Evolutionary conservation across 2,888 invertebrate species (phyloP), one percentile per base, ranked within the genome.

Genomic region (Siphlonurus alternatus): DNA sequence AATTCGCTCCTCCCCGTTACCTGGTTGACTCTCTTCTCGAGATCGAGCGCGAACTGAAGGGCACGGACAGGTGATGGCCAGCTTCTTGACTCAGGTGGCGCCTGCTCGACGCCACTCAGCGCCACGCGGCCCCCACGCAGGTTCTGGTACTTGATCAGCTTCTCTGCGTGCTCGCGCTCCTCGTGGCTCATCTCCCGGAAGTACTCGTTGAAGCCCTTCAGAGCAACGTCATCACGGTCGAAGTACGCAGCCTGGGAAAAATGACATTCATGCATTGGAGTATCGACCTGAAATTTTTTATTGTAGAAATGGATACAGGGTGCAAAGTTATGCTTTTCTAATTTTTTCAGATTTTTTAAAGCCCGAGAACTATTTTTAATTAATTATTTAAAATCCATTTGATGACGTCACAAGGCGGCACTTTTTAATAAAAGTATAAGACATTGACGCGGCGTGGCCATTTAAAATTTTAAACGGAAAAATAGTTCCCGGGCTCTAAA

Each of bases 171-270:
- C 68, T 83, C 86, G 20, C 87, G 80, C 73, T 93, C 93, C 71
- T 93, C 92, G 67, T 84, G 82, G 18, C 89, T 87, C 22, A 82
- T 78, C 67, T 86, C 80, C 71, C 85, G 82, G 75, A 89, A 90
- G 75, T 83, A 91, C 69, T 84, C 81, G 70, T 80, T 76, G 63
- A 90, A 77, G 1, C 87, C 87, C 7, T 78, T 79, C 3, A 87
- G 75, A 15, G 90, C 89, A 1, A 93, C 82, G 74, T 93, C 91
- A 70, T 88, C 87, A 65, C 91, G 82, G 71, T 90, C 85, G 73
- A 91, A 93, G 74, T 90, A 84, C 74, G 80, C 86, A 7, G 87
- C 83, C 88, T 88, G 66, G n/a, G n/a, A n/a, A n/a, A n/a, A n/a
- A n/a, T n/a, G n/a, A n/a, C n/a, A n/a, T 66, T n/a, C n/a, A n/a